Evolutionary conservation across 2,797 vertebrate species (phyloP).

Genomic region (Diplodus puntazzo): DNA sequence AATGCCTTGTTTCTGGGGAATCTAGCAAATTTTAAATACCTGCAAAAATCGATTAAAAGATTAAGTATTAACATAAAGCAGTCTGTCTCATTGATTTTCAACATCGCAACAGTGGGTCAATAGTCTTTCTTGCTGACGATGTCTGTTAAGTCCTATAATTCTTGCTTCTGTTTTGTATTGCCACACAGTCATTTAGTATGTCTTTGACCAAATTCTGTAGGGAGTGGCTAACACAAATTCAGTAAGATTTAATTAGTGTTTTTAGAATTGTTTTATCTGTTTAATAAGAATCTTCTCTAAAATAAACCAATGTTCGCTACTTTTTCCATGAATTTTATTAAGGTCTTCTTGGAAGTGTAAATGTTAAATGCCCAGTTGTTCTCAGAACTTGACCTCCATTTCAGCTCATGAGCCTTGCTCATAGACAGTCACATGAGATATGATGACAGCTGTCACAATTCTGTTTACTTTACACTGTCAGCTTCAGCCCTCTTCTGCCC

Average conservation of each 20-base stretch:
- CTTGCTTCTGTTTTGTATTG: background rate
- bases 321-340: background rate
- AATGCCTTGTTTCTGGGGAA: background rate
- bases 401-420: slow-evolving; percentile 15
- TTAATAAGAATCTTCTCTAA: background rate
- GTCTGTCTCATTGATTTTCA: background rate
- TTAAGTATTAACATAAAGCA: background rate
- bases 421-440: slow-evolving; percentile 45
- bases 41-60: background rate
- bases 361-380: slow-evolving; percentile 15
- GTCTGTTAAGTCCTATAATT: background rate
- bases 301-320: background rate
- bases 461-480: slow-evolving; percentile 25
- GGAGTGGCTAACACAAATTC: background rate
- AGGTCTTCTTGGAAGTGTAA: background rate
- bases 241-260: too few species aligned
- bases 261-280: background rate
- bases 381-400: slow-evolving; percentile 23
- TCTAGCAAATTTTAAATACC: background rate
- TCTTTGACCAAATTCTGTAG: background rate
- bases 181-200: background rate
- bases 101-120: background rate
- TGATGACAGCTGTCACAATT: slow-evolving; percentile 60
- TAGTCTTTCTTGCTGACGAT: background rate
- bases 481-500: slow-evolving; percentile 2